Conservation (phyloP, 1,140 invertebrate genomes). For the Cydia pomonella region DNA sequence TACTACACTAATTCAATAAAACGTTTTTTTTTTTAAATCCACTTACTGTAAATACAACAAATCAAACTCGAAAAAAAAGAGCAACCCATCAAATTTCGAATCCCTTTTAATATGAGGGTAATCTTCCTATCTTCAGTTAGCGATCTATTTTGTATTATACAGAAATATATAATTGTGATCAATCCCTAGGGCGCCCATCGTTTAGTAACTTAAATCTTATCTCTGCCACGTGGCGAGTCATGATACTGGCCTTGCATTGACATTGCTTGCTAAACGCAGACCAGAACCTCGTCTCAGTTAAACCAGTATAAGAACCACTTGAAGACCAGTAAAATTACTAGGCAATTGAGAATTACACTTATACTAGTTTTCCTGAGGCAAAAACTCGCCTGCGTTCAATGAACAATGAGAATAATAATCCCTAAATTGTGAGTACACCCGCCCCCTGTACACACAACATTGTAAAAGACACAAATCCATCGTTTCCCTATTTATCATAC, state of each 20-base stretch:
- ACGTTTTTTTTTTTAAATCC: not conserved
- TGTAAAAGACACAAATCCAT: not conserved
- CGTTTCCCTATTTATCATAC: not conserved
- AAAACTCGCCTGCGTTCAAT: not conserved
- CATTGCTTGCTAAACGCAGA: not conserved
- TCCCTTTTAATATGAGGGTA: not conserved
- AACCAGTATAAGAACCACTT: not conserved
- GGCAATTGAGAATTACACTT: no score
- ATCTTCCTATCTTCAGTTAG: slow-evolving; percentile 1
- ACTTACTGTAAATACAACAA: not conserved
- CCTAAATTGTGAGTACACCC: not conserved
- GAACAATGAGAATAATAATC: not conserved
- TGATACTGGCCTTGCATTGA: not conserved
- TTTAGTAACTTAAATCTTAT: slow-evolving; percentile 25
- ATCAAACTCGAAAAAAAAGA: not conserved
- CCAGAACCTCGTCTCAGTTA: not conserved
- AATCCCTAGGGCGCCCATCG: slow-evolving; percentile 16
- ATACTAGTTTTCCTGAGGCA: not conserved
- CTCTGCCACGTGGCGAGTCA: slow-evolving; percentile 18
- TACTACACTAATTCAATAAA: no score
- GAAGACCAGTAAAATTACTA: no score
- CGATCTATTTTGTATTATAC: slow-evolving; percentile 17
- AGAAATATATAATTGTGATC: slow-evolving; percentile 23
- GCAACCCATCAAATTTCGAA: not conserved
- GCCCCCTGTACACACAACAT: not conserved